These are phyloP conservation scores for Python bivittatus DNA, from an alignment of 2,113 vertebrate genomes.

Conservation along the genomic window DNA sequence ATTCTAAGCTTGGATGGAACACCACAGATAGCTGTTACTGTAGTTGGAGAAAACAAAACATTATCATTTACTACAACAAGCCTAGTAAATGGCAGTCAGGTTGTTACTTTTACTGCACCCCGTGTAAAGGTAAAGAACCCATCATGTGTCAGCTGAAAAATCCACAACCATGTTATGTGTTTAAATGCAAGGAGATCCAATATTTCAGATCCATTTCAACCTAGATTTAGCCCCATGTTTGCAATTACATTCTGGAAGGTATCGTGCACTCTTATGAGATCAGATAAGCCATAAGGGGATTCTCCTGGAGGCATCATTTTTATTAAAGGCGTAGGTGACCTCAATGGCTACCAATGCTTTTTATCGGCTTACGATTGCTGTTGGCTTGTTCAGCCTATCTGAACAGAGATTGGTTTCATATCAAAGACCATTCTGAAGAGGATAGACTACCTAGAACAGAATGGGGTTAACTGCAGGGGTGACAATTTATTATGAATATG, in stretches of 20 bases:
- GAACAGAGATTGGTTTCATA: neutral
- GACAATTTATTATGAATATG: neutral
- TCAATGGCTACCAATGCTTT: neutral
- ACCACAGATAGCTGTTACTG: conserved; percentile 91
- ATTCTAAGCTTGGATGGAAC: conserved; percentile 85
- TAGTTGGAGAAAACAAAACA: conserved; percentile 84
- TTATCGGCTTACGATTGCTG: neutral
- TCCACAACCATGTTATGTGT: neutral
- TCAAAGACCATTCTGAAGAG: neutral
- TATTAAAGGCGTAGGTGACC: neutral
- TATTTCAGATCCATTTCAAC: neutral
- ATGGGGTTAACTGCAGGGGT: neutral
- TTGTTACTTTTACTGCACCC: conserved; percentile 80
- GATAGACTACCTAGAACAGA: neutral
- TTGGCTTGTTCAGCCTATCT: neutral
- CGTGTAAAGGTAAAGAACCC: conserved; percentile 79
- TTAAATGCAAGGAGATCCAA: neutral
- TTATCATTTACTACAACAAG: conserved; percentile 91
- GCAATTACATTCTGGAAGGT: neutral
- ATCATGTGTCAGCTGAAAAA: neutral
- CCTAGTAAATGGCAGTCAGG: conserved; percentile 81
- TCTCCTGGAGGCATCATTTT: neutral
- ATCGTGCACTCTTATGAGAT: neutral
- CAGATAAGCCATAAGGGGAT: neutral
- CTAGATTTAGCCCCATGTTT: neutral